Evolutionary conservation across 2,888 invertebrate species (phyloP).

Genomic region (Sipha maydis): DNA sequence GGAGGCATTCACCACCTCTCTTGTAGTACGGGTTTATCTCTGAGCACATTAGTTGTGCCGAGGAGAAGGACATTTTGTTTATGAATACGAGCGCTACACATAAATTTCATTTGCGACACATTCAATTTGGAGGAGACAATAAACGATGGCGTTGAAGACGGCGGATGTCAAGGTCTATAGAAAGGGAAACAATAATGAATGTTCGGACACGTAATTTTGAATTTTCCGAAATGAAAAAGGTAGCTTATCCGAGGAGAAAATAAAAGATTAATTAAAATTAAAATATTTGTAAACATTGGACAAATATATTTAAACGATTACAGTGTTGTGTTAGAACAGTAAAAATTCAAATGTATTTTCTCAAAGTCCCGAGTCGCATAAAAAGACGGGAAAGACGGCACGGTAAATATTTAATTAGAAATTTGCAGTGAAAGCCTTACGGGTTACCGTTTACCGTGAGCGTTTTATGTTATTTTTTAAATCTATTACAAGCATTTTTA

Average conservation of each 20-base stretch:
- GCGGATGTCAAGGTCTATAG: background rate
- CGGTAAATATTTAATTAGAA: background rate
- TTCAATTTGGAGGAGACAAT: slow-evolving; percentile 49
- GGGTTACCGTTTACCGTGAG: background rate
- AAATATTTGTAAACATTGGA: background rate
- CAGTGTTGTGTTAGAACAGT: background rate
- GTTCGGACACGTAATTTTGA: slow-evolving; percentile 44
- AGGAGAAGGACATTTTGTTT: slow-evolving; percentile 35
- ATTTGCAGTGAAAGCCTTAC: background rate
- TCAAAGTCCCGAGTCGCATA: background rate
- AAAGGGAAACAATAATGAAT: slow-evolving; percentile 1
- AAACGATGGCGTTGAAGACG: background rate
- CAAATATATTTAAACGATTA: background rate
- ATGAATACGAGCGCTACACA: slow-evolving; percentile 30
- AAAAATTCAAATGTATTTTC: background rate
- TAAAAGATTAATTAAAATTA: slow-evolving; percentile 35
- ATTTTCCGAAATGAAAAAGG: background rate
- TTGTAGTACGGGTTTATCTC: slow-evolving; percentile 11
- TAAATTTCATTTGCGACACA: slow-evolving; percentile 54
- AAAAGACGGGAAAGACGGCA: background rate
- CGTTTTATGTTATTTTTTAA: background rate
- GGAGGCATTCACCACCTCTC: background rate
- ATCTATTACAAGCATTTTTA: too few relatives aligned
- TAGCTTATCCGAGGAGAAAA: background rate
- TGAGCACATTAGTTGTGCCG: background rate